Evolutionary conservation across 2,888 invertebrate species (phyloP), one percentile per base, ranked within the genome.

Genomic region (Palloptera scutellata): DNA sequence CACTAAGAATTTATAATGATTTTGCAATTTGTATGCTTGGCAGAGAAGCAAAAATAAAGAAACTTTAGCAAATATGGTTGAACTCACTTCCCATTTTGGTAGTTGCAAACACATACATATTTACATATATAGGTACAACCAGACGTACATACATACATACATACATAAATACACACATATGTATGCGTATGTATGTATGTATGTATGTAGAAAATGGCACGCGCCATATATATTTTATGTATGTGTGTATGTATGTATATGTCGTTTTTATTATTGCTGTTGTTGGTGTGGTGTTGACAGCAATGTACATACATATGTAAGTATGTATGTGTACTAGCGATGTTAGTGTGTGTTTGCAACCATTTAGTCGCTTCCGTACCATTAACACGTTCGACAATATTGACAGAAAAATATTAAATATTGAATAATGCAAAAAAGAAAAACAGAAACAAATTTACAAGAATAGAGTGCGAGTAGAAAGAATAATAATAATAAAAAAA

Each of bases 281-380:
- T n/a, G 48, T 48, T 48, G 15, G 12, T 48, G 3, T 48, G 48
- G 40, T 42, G n/a, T 60, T 45, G 3, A 19, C 45, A n/a, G 45
- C 9, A n/a, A 51, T 13, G 5, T 41, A 17, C 11, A 17, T 57
- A 40, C 6, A 11, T 48, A 12, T 30, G 13, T 48, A 53, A 41
- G 40, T 53, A 42, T 45, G 48, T 51, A 30, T 45, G 54, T 53
- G 40, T 62, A 42, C 30, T 17, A 30, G 61, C 40, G 51, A 13
- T 42, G 9, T 13, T 20, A 11, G 13, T 48, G 48, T 57, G 48
- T 57, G 48, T 19, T 12, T 48, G 57, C 41, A 64, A 48, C 45
- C 41, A 17, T 65, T 30, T 59, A 13, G 19, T 60, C n/a, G 79
- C 78, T 80, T 79, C 81, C 81, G 79, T 78, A 77, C 77, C 73